Evolutionary conservation across 2,797 vertebrate species (phyloP).

Genomic region (Bovichtus diacanthus): DNA sequence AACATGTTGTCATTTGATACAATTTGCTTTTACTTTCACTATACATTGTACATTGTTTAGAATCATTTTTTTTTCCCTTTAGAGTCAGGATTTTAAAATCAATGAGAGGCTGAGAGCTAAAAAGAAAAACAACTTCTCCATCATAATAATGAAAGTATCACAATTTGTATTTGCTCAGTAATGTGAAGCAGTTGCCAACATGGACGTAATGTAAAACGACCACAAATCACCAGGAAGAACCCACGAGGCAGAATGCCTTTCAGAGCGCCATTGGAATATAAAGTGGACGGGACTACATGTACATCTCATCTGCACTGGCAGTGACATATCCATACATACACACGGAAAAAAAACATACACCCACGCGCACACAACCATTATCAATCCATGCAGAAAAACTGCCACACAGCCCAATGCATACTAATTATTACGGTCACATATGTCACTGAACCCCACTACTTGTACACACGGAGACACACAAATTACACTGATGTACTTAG

Average conservation of each 20-base stretch:
- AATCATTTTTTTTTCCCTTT: neutral
- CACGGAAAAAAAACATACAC: conserved; percentile 10
- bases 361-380: conserved; percentile 35
- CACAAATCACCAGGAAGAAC: neutral
- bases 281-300: neutral
- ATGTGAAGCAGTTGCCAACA: neutral
- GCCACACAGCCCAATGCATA: conserved; percentile 20
- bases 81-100: neutral
- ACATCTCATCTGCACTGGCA: neutral
- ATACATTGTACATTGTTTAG: neutral
- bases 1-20: neutral
- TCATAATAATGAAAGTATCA: neutral
- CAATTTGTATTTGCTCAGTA: neutral
- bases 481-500: conserved; percentile 40
- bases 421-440: conserved; percentile 62
- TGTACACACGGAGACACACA: conserved; percentile 9
- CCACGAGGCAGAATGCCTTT: neutral
- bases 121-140: too few relatives aligned
- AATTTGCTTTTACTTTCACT: neutral
- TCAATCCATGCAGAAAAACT: conserved; percentile 52
- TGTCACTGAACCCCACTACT: conserved; percentile 21
- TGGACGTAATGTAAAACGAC: neutral
- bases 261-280: neutral
- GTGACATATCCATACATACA: neutral
- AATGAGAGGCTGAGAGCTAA: neutral